Evolutionary conservation across 2,113 vertebrate species (phyloP).

Genomic region (Todiramphus chloris): DNA sequence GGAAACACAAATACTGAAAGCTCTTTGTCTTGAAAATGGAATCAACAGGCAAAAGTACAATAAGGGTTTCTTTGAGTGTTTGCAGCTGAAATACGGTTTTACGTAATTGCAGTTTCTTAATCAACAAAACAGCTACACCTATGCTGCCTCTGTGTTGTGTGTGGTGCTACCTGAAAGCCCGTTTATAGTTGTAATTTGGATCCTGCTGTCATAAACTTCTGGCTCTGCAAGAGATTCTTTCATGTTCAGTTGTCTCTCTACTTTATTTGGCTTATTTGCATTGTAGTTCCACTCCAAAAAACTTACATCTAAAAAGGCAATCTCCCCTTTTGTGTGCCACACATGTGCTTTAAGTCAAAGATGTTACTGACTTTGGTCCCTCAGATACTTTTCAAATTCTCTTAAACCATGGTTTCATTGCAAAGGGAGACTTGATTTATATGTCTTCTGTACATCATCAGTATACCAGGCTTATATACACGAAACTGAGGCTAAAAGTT

Average conservation of each 20-base stretch:
- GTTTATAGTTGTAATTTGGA: background rate
- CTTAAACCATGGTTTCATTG: background rate
- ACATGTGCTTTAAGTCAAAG: background rate
- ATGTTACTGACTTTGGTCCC: background rate
- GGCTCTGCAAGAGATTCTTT: background rate
- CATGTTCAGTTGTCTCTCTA: background rate
- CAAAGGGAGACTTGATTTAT: background rate
- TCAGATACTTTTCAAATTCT: conserved; percentile 17
- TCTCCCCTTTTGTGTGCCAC: background rate
- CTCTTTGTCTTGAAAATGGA: background rate
- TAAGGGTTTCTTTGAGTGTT: background rate
- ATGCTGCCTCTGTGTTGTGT: background rate
- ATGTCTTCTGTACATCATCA: background rate
- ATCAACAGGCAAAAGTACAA: background rate
- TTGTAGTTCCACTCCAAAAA: background rate
- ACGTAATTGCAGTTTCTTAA: background rate
- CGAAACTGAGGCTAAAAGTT: background rate
- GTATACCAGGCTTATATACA: background rate
- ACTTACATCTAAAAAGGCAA: background rate
- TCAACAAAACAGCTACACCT: background rate
- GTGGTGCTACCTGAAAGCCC: background rate
- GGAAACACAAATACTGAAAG: background rate
- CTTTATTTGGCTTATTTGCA: background rate
- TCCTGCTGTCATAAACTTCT: background rate
- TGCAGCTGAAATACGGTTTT: background rate